These are phyloP conservation scores for Varanus komodoensis DNA, from an alignment of 2,113 vertebrate genomes.

Conservation along the genomic window DNA sequence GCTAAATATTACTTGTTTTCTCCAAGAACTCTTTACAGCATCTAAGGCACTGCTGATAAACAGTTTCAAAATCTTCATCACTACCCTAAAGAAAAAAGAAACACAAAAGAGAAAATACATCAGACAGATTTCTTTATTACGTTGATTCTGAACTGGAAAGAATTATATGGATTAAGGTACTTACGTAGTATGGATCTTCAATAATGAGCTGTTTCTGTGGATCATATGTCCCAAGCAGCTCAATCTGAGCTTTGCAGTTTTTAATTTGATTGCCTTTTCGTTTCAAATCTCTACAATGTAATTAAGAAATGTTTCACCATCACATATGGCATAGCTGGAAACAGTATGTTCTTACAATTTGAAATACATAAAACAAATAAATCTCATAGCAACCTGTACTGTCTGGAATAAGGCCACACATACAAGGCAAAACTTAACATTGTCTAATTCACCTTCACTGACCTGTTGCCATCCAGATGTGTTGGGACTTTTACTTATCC, in stretches of 20 bases:
- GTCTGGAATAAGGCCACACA: not conserved
- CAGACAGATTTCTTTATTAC: constrained; percentile 3
- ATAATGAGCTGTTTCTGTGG: constrained; percentile 89
- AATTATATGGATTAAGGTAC: constrained; percentile 64
- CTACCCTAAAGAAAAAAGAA: constrained; percentile 81
- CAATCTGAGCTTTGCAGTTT: constrained; percentile 83
- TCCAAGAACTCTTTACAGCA: constrained; percentile 89
- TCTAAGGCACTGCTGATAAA: constrained; percentile 86
- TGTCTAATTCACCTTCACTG: not conserved
- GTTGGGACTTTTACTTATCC: too few species aligned
- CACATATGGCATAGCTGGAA: not conserved
- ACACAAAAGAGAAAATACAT: not conserved
- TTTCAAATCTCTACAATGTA: constrained; percentile 87
- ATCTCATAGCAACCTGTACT: not conserved
- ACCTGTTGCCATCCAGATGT: too few species aligned
- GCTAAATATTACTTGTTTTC: constrained; percentile 45
- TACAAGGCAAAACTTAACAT: not conserved
- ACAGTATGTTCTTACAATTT: fast-evolving
- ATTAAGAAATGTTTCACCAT: constrained; percentile 45
- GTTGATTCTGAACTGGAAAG: constrained; percentile 20
- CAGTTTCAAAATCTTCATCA: constrained; percentile 87
- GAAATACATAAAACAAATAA: not conserved
- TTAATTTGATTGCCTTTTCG: constrained; percentile 84
- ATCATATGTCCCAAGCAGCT: constrained; percentile 89
- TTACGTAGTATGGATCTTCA: constrained; percentile 91